Evolutionary conservation across 2,113 vertebrate genomes (phyloP), one percentile per base, ranked within the genome.

Genomic region (Hystrix cristata): DNA sequence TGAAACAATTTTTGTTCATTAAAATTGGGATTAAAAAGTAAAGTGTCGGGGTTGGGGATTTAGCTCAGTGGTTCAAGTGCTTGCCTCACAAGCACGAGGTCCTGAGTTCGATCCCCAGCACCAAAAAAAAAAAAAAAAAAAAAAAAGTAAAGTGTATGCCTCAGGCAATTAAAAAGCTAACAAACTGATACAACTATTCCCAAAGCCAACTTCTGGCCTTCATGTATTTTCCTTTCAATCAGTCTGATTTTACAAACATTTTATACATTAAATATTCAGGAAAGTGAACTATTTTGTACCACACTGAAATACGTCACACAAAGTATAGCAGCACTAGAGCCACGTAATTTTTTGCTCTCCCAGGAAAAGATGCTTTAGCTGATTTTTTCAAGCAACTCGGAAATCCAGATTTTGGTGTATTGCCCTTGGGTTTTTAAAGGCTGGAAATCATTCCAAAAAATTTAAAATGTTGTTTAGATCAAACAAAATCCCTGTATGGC

Each of bases 1-100:
- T 46, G 38, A 95, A 94, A 87, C 11, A 55, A 51, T 72, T 96
- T 87, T 71, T 43, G 21, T 86, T 94, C 60, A 71, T 62, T 55
- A 89, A 97, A 91, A 87, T 16, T 60, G 31, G 62, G 23, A 90
- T 78, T 89, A 78, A 31, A 69, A 69, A 43, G 19, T 31, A 78
- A 51, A 38, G 43, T 29, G 5, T n/a, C 38, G 38, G 38, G 38
- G 38, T 38, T 38, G 38, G 38, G 38, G 38, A 38, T 38, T 38
- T 38, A 38, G 38, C 38, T 38, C 38, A 38, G 38, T 38, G 38
- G 38, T 38, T 38, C 38, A 38, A 38, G 38, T 38, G 38, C 38
- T 38, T 38, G 38, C 38, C 38, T 38, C 38, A 38, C 38, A 38
- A 38, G 38, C n/a, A n/a, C n/a, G n/a, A n/a, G n/a, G n/a, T n/a